Evolutionary conservation across 2,113 vertebrate genomes (phyloP).

Genomic region (Centrocercus urophasianus): DNA sequence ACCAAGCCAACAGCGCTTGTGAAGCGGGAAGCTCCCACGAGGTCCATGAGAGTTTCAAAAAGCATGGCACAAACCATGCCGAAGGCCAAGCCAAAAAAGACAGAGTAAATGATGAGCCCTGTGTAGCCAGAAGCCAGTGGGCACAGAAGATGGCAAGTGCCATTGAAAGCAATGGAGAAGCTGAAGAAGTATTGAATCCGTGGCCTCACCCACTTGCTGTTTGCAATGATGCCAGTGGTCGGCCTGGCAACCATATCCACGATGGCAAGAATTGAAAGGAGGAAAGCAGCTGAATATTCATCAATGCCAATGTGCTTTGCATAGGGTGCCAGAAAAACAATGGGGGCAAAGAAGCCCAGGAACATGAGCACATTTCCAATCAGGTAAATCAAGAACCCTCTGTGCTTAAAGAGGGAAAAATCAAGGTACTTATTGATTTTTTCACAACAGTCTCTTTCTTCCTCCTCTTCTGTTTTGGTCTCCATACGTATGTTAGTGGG

Average conservation of each 20-base stretch:
- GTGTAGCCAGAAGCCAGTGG: constrained; percentile 76
- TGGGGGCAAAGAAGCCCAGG: constrained; percentile 83
- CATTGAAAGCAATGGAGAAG: constrained; percentile 82
- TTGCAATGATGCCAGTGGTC: constrained; percentile 79
- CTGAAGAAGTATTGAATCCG: constrained; percentile 85
- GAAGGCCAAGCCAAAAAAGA: constrained; percentile 80
- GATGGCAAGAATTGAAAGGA: constrained; percentile 81
- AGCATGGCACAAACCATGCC: constrained; percentile 85
- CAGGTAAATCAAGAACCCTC: constrained; percentile 86
- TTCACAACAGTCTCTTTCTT: constrained; percentile 53
- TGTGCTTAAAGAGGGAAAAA: constrained; percentile 84
- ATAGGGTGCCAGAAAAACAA: constrained; percentile 84
- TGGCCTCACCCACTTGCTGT: constrained; percentile 80
- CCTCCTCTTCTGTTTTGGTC: background rate
- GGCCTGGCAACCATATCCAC: constrained; percentile 85
- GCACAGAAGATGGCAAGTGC: constrained; percentile 83
- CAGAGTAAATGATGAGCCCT: constrained; percentile 68
- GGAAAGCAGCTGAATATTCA: constrained; percentile 81
- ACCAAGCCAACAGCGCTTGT: constrained; percentile 83
- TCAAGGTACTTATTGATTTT: constrained; percentile 77
- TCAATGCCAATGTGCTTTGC: constrained; percentile 81
- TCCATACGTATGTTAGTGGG: background rate
- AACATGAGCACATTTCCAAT: constrained; percentile 83
- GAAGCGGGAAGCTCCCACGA: constrained; percentile 81
- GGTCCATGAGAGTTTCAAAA: constrained; percentile 87